A percentile compares a stretch with the other conserved stretches of the same genome.
Evolutionary conservation across 64 coral and sea anemone species (phyloP).

Genomic region (Trachythela sp.): DNA sequence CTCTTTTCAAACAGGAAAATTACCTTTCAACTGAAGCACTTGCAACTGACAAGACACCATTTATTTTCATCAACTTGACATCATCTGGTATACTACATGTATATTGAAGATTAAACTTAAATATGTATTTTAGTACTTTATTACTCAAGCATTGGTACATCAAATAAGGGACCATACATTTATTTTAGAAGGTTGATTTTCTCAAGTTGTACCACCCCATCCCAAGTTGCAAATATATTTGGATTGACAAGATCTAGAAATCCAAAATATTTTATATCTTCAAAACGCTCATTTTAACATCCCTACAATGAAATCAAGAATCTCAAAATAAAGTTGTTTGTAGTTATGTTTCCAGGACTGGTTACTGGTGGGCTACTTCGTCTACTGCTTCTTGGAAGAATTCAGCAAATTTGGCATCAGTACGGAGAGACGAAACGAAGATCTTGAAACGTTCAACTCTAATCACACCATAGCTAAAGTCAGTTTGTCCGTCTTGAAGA

Average conservation of each 20-base stretch:
- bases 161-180: neutral
- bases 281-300: neutral
- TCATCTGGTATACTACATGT: neutral
- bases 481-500: slow-evolving; percentile 7
- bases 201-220: neutral
- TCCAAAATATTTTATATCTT: neutral
- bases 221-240: neutral
- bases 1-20: neutral
- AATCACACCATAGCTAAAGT: too few species aligned
- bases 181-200: neutral
- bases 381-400: neutral
- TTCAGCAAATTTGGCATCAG: neutral
- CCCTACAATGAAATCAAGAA: neutral
- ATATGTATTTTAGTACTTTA: neutral
- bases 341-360: neutral
- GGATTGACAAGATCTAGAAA: slow-evolving; percentile 12
- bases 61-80: neutral
- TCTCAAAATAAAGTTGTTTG: slow-evolving; percentile 4
- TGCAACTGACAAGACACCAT: too few species aligned
- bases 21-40: neutral
- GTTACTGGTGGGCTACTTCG: neutral
- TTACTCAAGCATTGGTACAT: neutral
- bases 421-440: neutral
- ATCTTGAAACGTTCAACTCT: too few species aligned
- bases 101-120: neutral